Evolutionary conservation across 2,113 vertebrate genomes (phyloP), one percentile per base, ranked within the genome.

Genomic region (Labeo rohita): DNA sequence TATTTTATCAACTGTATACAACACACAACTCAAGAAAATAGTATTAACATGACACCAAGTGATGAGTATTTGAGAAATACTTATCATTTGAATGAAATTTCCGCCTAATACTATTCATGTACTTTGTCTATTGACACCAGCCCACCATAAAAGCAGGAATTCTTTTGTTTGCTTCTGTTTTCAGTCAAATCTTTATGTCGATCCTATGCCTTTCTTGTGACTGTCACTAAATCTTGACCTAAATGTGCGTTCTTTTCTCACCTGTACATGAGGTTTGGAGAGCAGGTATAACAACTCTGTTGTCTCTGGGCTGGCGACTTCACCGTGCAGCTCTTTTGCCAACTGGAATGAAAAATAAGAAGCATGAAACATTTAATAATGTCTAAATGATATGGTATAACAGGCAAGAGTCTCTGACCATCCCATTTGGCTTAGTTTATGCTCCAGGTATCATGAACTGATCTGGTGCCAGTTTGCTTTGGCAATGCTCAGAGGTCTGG

Each of bases 241-340:
- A n/a, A 39, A 43, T 45, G 13, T 65, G 28, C 15, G 84, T 54
- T 81, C 6, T 54, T 15, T 39, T 59, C 7, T 92, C 85, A 95
- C 93, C 92, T 94, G 91, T 66, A 94, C 87, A 72, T 94, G 91
- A 3, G 92, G 91, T 87, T 93, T 92, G 36, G 92, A 91, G 54
- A 94, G 86, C 36, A 94, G 66, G 47, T 74, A 76, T 34, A 90
- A 63, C 84, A 95, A 88, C 85, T 95, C 92, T 88, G 88, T 85
- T 66, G 88, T 90, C 74, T 94, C 92, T 77, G 90, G 88, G 65
- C 74, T 90, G 79, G 91, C 83, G 43, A 66, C 84, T 6, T 86
- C 83, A 61, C 80, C 6, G 8, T 75, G 80, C 63, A 94, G 87
- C 68, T 91, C 92, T 56, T 90, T 85, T 1, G 79, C 70, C 89